A percentile compares a stretch with the other conserved stretches of the same genome.
These are phyloP conservation scores for Dreissena polymorpha DNA, from an alignment of 1,140 invertebrate genomes.

Conservation along the genomic window DNA sequence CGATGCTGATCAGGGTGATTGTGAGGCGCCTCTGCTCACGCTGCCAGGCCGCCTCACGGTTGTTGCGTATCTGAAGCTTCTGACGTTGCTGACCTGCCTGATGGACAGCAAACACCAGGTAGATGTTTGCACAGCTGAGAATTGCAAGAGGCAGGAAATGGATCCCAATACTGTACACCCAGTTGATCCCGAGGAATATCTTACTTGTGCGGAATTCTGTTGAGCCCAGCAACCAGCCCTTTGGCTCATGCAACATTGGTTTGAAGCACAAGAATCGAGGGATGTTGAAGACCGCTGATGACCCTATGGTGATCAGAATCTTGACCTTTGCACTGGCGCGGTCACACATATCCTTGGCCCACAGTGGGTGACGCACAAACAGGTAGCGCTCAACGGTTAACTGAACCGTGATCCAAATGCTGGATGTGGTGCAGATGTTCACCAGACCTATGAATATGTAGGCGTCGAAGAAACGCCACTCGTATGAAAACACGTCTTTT, in stretches of 20 bases:
- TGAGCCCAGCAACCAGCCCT: slow-evolving; percentile 45
- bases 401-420: slow-evolving; percentile 72
- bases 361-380: slow-evolving; percentile 71
- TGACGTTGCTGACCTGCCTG: slow-evolving; percentile 62
- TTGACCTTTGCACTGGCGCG: slow-evolving; percentile 68
- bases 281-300: slow-evolving; percentile 67
- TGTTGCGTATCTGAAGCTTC: slow-evolving; percentile 65
- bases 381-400: slow-evolving; percentile 75
- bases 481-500: slow-evolving; percentile 57
- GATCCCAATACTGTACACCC: slow-evolving; percentile 69
- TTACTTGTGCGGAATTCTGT: slow-evolving; percentile 62
- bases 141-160: slow-evolving; percentile 69
- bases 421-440: slow-evolving; percentile 73
- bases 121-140: slow-evolving; percentile 66
- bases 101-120: slow-evolving; percentile 69
- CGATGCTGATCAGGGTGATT: slow-evolving; percentile 73
- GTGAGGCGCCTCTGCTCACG: slow-evolving; percentile 73
- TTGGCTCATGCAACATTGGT: slow-evolving; percentile 34
- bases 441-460: slow-evolving; percentile 70
- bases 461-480: slow-evolving; percentile 68
- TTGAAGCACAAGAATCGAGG: slow-evolving; percentile 68
- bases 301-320: slow-evolving; percentile 59
- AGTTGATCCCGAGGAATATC: slow-evolving; percentile 59
- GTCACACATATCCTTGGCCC: slow-evolving; percentile 71
- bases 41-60: slow-evolving; percentile 67